Base-by-base conservation (phyloP, 2,888 invertebrate species). In the Eilema caniola region DNA sequence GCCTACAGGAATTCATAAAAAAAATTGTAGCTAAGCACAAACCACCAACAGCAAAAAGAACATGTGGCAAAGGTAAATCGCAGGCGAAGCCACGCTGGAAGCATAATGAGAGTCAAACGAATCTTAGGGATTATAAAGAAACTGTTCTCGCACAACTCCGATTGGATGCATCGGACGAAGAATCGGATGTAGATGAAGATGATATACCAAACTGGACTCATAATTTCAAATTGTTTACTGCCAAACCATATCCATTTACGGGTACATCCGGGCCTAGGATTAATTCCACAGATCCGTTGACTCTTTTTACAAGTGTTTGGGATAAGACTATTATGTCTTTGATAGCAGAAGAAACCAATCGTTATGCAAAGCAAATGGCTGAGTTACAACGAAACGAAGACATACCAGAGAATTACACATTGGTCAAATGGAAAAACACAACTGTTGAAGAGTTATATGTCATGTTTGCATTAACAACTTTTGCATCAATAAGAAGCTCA, bases 301-400 rank as follows among this genome's bases (percentile, higher is more conserved):
- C 41, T 2, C 33, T 69, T 14, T 69, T 69, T 24, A 65, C 65
- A 8, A 60, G 31, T 10, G 25, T 69, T 61, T 69, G 69, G 69
- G 69, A 69, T 61, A 53, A 53, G 16, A 53, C 37, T 53, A 69
- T 69, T 20, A 69, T 69, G 64, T 65, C 33, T 61, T 33, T 65
- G 14, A 65, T 69, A 14, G 60, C n/a, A 4, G 25, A 53, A 20
- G 69, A 69, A 47, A 65, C 69, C 10, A 69, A 69, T 37, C 47
- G 53, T n/a, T 69, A 69, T 56, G 69, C 69, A 14, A 60, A 28
- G n/a, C 60, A 65, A 41, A 16, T 61, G 16, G 12, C 33, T 12
- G 33, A 69, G n/a, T 25, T 61, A 16, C 69, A 69, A 24, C 11
- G 25, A 3, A 53, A 33, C 10, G n/a, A 24, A 25, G 23, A 60